These are phyloP conservation scores for Nemotelus nigrinus DNA, from an alignment of 2,888 invertebrate genomes.

Conservation along the genomic window DNA sequence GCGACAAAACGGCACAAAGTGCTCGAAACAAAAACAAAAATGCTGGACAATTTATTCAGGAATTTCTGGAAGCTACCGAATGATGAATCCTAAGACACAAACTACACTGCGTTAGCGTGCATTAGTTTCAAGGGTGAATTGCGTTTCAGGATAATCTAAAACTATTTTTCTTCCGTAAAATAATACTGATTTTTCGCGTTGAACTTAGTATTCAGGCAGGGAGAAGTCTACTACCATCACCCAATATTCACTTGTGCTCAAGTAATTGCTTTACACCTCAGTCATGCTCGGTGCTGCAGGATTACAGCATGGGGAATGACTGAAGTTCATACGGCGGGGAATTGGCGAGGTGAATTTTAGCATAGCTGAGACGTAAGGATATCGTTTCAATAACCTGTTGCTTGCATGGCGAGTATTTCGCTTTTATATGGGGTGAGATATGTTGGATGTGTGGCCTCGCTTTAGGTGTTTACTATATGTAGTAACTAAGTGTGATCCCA, in stretches of 20 bases:
- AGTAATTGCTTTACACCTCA: constrained; percentile 35
- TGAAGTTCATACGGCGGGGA: constrained; percentile 1
- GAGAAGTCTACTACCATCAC: constrained; percentile 26
- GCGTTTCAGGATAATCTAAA: background rate
- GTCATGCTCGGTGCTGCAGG: constrained; percentile 26
- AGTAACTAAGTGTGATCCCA: too few species aligned
- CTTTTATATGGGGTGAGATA: too few species aligned
- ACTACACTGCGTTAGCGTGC: too few species aligned
- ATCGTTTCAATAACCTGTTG: constrained; percentile 10
- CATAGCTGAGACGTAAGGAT: too few species aligned
- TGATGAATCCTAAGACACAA: background rate
- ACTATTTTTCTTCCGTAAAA: background rate
- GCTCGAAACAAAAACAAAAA: background rate
- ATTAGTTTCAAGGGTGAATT: background rate
- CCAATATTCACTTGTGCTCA: constrained; percentile 18
- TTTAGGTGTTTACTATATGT: too few species aligned
- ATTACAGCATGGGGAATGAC: constrained; percentile 29
- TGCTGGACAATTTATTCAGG: background rate
- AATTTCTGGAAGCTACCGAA: background rate
- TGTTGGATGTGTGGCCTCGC: too few species aligned
- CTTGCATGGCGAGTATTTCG: background rate
- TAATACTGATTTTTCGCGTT: constrained; percentile 13
- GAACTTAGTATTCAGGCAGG: constrained; percentile 31
- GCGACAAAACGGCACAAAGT: constrained; percentile 5
- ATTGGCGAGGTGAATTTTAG: constrained; percentile 18